phyloP scores from a whole-genome alignment of 1,140 invertebrate genomes.

The Paralvinella palmiformis region DNA sequence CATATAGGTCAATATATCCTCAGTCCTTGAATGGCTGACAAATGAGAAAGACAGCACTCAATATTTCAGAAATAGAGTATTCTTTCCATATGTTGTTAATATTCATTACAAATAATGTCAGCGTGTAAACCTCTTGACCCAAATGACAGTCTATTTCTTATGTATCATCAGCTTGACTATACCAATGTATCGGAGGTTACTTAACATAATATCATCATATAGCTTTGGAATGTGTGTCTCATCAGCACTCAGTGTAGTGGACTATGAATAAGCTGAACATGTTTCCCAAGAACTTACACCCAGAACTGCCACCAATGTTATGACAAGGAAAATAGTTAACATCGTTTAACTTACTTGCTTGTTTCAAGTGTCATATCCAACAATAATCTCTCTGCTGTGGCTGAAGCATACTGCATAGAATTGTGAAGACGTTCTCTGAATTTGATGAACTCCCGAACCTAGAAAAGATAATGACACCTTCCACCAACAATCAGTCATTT shows the following conservation, averaged over 20 bases:
- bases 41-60: conserved; percentile 1
- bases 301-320: background rate
- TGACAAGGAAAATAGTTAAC: background rate
- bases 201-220: background rate
- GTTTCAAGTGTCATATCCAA: conserved; percentile 63
- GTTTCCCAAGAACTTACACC: conserved; percentile 29
- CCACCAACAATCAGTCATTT: too few relatives aligned
- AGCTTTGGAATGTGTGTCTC: background rate
- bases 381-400: conserved; percentile 71
- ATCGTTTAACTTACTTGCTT: conserved; percentile 31
- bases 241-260: background rate
- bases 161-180: background rate
- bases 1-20: conserved; percentile 50
- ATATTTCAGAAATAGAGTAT: background rate
- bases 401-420: conserved; percentile 72
- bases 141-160: background rate
- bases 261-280: background rate
- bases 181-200: background rate
- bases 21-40: conserved; percentile 38
- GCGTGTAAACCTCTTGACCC: background rate
- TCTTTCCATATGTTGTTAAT: background rate
- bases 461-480: conserved; percentile 9
- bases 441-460: conserved; percentile 79
- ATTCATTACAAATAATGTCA: background rate
- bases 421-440: conserved; percentile 73